Conservation (phyloP, 2,797 vertebrate genomes). For the Helostoma temminkii region DNA sequence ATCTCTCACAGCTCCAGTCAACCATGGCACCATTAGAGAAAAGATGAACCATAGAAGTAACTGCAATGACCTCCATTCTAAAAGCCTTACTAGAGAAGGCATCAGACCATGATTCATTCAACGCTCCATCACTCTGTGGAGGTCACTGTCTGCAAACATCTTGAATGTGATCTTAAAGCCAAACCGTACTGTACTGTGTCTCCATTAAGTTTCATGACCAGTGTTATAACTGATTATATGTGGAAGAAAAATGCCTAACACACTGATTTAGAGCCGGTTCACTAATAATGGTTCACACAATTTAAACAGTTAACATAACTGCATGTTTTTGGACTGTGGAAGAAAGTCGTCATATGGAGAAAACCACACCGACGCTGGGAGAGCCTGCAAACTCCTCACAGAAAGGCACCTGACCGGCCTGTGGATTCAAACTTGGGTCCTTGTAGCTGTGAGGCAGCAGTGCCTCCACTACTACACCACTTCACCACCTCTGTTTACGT, state of each 20-base stretch:
- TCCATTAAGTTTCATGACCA: conserved; percentile 50
- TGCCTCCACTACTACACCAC: no score
- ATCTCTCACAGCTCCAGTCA: conserved; percentile 49
- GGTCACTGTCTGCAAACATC: conserved; percentile 44
- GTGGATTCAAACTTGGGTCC: no score
- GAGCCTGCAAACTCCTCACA: no score
- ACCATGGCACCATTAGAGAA: conserved; percentile 57
- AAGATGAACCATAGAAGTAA: conserved; percentile 58
- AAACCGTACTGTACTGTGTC: conserved; percentile 20
- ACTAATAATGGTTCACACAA: no score
- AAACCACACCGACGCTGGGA: no score
- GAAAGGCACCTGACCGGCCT: no score
- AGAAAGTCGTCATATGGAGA: no score
- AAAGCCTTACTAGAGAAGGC: conserved; percentile 52
- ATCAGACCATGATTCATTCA: conserved; percentile 61
- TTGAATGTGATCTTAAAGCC: conserved; percentile 48
- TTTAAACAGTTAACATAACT: no score
- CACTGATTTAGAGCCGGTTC: no score
- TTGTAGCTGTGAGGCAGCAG: no score
- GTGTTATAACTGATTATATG: conserved; percentile 36
- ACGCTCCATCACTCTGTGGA: conserved; percentile 37
- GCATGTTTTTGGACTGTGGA: no score
- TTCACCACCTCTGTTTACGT: no score
- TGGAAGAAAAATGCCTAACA: conserved; percentile 31
- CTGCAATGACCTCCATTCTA: conserved; percentile 54